Evolutionary conservation across 1,140 invertebrate genomes (phyloP), one percentile per base, ranked within the genome.

Genomic region (Drosophila arizonae): DNA sequence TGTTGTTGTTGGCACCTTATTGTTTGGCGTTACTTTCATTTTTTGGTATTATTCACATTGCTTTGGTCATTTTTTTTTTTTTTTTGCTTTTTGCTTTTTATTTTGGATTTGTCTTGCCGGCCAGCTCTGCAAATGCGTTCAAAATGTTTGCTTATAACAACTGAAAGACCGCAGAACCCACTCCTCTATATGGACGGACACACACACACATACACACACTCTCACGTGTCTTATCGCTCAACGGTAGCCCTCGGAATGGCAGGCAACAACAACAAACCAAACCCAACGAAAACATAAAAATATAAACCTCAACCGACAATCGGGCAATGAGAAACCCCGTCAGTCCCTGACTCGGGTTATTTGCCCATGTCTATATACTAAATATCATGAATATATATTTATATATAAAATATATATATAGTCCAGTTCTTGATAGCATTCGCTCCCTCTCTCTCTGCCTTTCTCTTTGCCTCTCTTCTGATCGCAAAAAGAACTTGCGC

Each of bases 1-100:
- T 56, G 63, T 57, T 57, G 60, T 56, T 69, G 67, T 67, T 86
- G 81, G 81, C 84, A 88, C 76, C 69, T 81, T 88, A 48, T 70
- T 65, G 65, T 81, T 87, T 66, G 77, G 56, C 75, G 79, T 77
- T 88, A 73, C 76, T 87, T 84, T 87, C 82, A 88, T 87, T 74
- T 88, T 88, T 88, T 88, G 62, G 64, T 79, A 70, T 76, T 77
- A 30, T 73, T 73, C 76, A 77, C 73, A 30, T 81, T 72, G 48
- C 56, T 76, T 72, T 60, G 41, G 17, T 41, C 50, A 36, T 65
- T 65, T 68, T 54, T 48, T 28, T 10, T 51, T 61, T 33, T 64
- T n/a, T 33, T 64, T 24, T 33, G 17, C 9, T 8, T n/a, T 33
- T 26, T 63, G 11, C 4, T 36, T 30, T 56, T 50, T 45, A 39